phyloP scores from a whole-genome alignment of 2,888 invertebrate genomes.

The Lumbricus terrestris region DNA sequence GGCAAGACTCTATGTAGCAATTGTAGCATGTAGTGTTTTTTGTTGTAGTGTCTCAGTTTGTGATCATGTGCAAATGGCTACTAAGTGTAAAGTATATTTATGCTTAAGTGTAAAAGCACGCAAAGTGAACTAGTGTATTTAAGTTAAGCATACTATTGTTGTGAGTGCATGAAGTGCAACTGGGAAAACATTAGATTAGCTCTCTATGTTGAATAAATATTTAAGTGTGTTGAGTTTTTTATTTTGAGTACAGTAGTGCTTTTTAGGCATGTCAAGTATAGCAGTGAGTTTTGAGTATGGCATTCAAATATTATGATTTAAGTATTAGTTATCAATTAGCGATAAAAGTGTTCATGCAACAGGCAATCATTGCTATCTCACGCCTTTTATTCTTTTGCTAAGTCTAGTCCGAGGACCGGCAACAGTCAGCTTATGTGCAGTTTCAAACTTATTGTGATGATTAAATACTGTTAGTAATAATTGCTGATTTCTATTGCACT shows the following conservation, averaged over 20 bases:
- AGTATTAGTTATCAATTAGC: background rate
- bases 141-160: no score
- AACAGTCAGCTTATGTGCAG: background rate
- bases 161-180: no score
- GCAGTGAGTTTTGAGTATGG: background rate
- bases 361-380: background rate
- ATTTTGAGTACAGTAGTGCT: background rate
- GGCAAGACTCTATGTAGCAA: no score
- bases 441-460: no score
- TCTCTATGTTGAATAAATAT: no score
- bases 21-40: background rate
- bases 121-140: no score
- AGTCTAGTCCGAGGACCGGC: background rate
- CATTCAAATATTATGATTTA: background rate
- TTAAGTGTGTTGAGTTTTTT: background rate
- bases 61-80: background rate
- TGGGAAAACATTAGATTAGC: no score
- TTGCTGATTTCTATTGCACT: no score
- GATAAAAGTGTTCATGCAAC: background rate
- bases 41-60: background rate
- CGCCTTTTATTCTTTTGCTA: background rate
- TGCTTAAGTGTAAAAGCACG: background rate
- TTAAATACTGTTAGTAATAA: no score
- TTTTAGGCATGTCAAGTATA: background rate
- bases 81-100: background rate